Evolutionary conservation across 2,888 invertebrate genomes (phyloP).

Genomic region (Salpingus planirostris): DNA sequence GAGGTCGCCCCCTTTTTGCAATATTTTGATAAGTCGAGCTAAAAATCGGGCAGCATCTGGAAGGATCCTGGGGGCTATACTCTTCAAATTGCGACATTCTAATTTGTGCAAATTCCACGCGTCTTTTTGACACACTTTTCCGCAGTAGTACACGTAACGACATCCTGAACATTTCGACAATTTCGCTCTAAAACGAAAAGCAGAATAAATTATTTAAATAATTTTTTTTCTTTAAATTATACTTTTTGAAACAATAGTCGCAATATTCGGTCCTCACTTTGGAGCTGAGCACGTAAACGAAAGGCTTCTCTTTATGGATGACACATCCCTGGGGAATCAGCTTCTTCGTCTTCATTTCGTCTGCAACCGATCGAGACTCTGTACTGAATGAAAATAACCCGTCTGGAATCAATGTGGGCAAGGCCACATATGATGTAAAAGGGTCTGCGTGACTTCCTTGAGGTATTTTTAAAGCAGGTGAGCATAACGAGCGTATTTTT

Average conservation of each 20-base stretch:
- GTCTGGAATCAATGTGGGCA: neutral
- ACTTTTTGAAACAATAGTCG: slow-evolving; percentile 70
- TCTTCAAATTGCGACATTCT: slow-evolving; percentile 72
- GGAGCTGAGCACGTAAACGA: slow-evolving; percentile 62
- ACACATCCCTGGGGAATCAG: slow-evolving; percentile 57
- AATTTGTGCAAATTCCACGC: slow-evolving; percentile 76
- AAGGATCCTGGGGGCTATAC: slow-evolving; percentile 59
- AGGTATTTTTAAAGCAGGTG: slow-evolving; percentile 2
- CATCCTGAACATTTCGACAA: slow-evolving; percentile 77
- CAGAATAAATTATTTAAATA: slow-evolving; percentile 6
- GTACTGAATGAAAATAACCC: neutral
- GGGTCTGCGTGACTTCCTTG: neutral
- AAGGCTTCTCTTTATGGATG: slow-evolving; percentile 64
- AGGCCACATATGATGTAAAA: neutral
- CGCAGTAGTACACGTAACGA: slow-evolving; percentile 76
- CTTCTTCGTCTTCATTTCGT: slow-evolving; percentile 38
- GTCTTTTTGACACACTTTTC: slow-evolving; percentile 67
- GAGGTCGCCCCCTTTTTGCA: slow-evolving; percentile 58
- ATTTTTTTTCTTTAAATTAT: neutral
- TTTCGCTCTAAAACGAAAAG: slow-evolving; percentile 50
- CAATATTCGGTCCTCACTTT: slow-evolving; percentile 62
- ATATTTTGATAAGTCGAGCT: slow-evolving; percentile 62
- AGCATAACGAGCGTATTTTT: slow-evolving; percentile 1
- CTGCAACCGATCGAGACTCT: too few species aligned
- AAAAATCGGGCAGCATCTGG: slow-evolving; percentile 78